Evolutionary conservation across 2,797 vertebrate species (phyloP).

Genomic region (Balearica regulorum): DNA sequence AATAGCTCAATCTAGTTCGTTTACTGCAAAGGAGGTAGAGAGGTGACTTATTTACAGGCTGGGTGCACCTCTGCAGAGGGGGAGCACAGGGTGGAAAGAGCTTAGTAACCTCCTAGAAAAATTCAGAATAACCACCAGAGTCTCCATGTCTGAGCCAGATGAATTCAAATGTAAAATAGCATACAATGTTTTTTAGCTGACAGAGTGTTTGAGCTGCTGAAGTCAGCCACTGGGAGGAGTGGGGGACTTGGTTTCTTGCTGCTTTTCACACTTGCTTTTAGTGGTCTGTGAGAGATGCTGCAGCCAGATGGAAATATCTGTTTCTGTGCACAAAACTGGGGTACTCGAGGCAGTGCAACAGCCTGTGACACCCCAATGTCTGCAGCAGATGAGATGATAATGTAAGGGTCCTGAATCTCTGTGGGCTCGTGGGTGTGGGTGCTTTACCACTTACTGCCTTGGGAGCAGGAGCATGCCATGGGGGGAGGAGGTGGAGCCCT

Average conservation of each 20-base stretch:
- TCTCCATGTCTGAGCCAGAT: background rate
- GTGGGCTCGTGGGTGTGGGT: background rate
- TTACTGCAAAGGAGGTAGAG: constrained; percentile 13
- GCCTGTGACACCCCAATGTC: background rate
- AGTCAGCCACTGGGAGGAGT: background rate
- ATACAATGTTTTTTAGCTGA: background rate
- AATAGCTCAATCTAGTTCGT: background rate
- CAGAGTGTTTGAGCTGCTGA: background rate
- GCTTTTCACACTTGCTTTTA: background rate
- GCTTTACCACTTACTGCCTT: background rate
- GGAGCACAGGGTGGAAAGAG: background rate
- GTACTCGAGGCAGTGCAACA: background rate
- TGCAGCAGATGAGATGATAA: background rate
- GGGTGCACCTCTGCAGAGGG: constrained; percentile 3
- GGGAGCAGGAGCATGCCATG: background rate
- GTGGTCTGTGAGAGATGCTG: background rate
- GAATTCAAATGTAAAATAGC: background rate
- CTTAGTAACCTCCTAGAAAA: background rate
- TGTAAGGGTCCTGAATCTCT: background rate
- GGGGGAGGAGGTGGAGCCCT: background rate
- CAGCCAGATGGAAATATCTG: background rate
- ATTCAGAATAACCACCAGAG: background rate
- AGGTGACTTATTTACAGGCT: constrained; percentile 24
- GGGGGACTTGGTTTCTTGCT: background rate
- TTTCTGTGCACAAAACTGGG: background rate